Conservation (phyloP, 2,888 invertebrate genomes). For the Eupithecia insigniata region DNA sequence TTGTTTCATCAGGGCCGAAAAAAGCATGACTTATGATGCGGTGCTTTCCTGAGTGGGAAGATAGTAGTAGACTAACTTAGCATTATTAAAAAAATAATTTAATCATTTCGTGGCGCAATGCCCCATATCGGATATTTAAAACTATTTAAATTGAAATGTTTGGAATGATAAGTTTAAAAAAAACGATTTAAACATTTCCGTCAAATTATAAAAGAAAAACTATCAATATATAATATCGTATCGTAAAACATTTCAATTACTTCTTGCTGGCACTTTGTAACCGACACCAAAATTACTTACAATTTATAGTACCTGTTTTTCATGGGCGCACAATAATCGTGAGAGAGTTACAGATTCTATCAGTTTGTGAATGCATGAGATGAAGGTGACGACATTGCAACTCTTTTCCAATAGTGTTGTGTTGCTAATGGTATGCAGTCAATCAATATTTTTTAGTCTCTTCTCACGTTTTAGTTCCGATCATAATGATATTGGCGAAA, state of each 20-base stretch:
- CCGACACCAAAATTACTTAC: constrained; percentile 35
- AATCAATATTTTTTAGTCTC: constrained; percentile 51
- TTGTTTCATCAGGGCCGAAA: background rate
- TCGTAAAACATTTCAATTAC: constrained; percentile 22
- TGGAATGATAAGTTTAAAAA: background rate
- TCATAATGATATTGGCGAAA: constrained; percentile 35
- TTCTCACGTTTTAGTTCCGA: constrained; percentile 67
- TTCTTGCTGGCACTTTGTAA: constrained; percentile 30
- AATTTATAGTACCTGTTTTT: constrained; percentile 38
- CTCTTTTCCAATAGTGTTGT: constrained; percentile 49
- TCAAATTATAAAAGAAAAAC: background rate
- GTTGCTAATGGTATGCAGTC: constrained; percentile 53
- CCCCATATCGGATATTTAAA: background rate
- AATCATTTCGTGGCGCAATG: background rate
- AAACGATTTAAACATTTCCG: background rate
- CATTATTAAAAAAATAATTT: background rate
- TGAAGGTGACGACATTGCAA: constrained; percentile 54
- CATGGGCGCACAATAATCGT: constrained; percentile 46
- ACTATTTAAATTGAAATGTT: background rate
- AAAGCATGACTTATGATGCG: background rate
- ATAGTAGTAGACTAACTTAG: background rate
- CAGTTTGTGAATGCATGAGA: constrained; percentile 52
- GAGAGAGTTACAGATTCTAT: constrained; percentile 51
- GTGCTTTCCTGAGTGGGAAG: background rate
- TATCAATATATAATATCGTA: background rate